Conservation (phyloP, 2,797 vertebrate species). For the Acipenser oxyrinchus region DNA sequence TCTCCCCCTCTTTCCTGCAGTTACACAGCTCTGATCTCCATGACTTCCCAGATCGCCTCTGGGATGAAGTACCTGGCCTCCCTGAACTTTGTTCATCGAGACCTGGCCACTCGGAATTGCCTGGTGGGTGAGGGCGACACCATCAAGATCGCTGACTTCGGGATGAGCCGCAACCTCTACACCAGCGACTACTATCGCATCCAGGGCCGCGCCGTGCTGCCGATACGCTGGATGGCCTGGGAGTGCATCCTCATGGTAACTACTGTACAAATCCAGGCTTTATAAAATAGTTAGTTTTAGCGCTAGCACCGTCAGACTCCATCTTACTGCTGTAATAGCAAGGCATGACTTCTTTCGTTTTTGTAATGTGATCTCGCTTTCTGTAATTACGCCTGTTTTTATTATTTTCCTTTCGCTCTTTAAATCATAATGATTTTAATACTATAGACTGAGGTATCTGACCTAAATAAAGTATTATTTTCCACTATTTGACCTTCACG, state of each 20-base stretch:
- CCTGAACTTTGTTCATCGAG: conserved; percentile 86
- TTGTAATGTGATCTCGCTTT: too few relatives aligned
- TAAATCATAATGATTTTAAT: too few relatives aligned
- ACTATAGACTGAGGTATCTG: too few relatives aligned
- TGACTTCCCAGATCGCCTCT: conserved; percentile 81
- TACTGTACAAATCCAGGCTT: too few relatives aligned
- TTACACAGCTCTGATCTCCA: conserved; percentile 75
- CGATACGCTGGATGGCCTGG: conserved; percentile 97
- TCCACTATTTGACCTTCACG: too few relatives aligned
- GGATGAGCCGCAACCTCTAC: conserved; percentile 88
- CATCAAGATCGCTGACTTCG: conserved; percentile 90
- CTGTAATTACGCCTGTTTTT: too few relatives aligned
- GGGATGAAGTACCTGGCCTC: conserved; percentile 88
- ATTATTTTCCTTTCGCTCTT: too few relatives aligned
- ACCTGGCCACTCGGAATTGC: conserved; percentile 85
- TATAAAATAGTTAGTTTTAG: too few relatives aligned
- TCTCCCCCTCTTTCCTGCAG: conserved; percentile 37
- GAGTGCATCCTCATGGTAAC: conserved; percentile 88
- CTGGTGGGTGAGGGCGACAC: conserved; percentile 77
- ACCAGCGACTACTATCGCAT: conserved; percentile 86
- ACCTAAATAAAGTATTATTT: too few relatives aligned
- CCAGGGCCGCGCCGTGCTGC: conserved; percentile 83
- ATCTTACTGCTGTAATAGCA: too few relatives aligned
- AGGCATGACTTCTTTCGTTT: too few relatives aligned
- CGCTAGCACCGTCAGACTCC: too few relatives aligned